Evolutionary conservation across 2,113 vertebrate genomes (phyloP), one percentile per base, ranked within the genome.

Genomic region (Lucifuga dentata): DNA sequence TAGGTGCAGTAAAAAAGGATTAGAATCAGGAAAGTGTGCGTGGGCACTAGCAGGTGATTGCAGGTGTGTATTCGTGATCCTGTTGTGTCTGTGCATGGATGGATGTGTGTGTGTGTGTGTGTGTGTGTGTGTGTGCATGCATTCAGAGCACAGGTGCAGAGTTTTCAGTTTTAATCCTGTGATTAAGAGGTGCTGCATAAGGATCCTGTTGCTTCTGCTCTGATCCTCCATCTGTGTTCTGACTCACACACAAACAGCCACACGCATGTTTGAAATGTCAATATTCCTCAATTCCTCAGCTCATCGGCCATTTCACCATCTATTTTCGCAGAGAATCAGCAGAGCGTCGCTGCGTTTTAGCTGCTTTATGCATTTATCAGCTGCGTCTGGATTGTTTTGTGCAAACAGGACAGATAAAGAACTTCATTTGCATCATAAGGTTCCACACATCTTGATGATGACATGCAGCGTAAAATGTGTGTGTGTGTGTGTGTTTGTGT

Each of bases 111-210:
- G 48, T 62, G 24, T 55, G 58, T 53, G 44, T 67, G 60, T 50
- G 59, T 35, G 39, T 24, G 19, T 20, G 48, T 16, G 48, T 29
- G 50, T 40, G 23, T 24, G 55, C 58, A 32, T 51, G 20, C 19
- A 21, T 41, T 56, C 24, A 38, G 61, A 29, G 68, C 70, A 73
- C 88, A 90, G 84, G 88, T 88, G 86, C 83, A 49, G 52, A 64
- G 76, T 76, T 72, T 73, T 67, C 84, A 61, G 66, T 78, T 85
- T 85, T 78, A 74, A 84, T 88, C 84, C 71, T 77, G 76, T 89
- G 89, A 91, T 89, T 80, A 86, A 80, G 87, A 90, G 88, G 89
- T 90, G 88, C 76, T 66, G 87, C 78, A 81, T 90, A 88, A 88
- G 87, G 88, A 83, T 90, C 89, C 80, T 90, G 87, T 82, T 69